Evolutionary conservation across 64 coral and sea anemone species (phyloP).

Genomic region (Stichodactyla mertensii): DNA sequence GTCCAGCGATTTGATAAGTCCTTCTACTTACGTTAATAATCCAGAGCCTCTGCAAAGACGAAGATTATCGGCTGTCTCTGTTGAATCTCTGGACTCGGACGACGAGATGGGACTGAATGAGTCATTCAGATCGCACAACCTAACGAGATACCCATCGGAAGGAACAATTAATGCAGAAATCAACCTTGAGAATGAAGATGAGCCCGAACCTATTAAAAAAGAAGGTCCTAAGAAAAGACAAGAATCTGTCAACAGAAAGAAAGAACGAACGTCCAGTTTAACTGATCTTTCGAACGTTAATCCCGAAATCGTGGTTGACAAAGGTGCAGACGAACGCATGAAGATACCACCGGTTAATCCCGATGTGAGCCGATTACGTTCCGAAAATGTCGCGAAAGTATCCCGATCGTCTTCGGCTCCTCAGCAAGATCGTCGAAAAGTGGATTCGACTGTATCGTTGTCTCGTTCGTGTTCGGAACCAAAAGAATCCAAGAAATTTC

Average conservation of each 20-base stretch:
- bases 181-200: neutral
- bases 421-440: slow-evolving; percentile 57
- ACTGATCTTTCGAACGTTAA: neutral
- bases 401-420: slow-evolving; percentile 89
- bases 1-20: neutral
- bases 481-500: slow-evolving; percentile 48
- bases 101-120: slow-evolving; percentile 31
- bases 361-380: neutral
- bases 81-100: slow-evolving; percentile 19
- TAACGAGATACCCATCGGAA: slow-evolving; percentile 2
- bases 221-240: neutral
- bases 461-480: slow-evolving; percentile 86
- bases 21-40: neutral
- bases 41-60: neutral
- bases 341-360: slow-evolving; percentile 22
- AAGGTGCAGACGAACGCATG: slow-evolving; percentile 14
- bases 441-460: slow-evolving; percentile 49
- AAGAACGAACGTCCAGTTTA: neutral
- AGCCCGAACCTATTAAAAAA: neutral
- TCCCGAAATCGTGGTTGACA: neutral
- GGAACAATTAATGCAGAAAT: neutral
- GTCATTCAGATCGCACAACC: neutral
- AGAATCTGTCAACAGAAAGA: neutral
- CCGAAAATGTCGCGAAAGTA: slow-evolving; percentile 45
- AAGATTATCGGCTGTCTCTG: slow-evolving; percentile 2